Evolutionary conservation across 2,888 invertebrate species (phyloP).

Genomic region (Callimorpha dominula): DNA sequence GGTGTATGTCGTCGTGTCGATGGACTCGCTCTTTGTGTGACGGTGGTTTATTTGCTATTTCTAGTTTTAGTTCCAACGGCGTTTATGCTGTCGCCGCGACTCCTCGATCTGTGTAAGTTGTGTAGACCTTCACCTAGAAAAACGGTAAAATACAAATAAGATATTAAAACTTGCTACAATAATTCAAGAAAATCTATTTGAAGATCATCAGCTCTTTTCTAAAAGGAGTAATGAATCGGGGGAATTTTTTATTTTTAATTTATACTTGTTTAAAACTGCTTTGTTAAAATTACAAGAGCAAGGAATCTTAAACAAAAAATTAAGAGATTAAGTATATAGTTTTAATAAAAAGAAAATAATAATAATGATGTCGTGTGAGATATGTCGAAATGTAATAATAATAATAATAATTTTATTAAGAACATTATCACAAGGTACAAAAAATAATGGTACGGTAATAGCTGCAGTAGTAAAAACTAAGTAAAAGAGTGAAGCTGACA

Average conservation of each 20-base stretch:
- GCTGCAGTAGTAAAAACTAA: too few species aligned
- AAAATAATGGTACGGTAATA: too few species aligned
- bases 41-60: conserved; percentile 73
- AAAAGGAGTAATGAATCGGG: neutral
- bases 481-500: neutral
- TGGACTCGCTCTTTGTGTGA: conserved; percentile 30
- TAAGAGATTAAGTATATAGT: too few species aligned
- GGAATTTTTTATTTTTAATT: neutral
- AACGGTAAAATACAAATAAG: neutral
- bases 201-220: neutral
- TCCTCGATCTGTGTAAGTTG: conserved; percentile 92
- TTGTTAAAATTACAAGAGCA: neutral
- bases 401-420: too few species aligned
- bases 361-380: too few species aligned
- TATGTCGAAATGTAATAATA: too few species aligned
- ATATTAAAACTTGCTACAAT: too few species aligned
- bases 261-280: neutral
- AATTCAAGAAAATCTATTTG: neutral
- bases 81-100: conserved; percentile 93
- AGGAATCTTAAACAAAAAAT: neutral
- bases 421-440: too few species aligned
- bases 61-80: conserved; percentile 88
- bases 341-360: too few species aligned
- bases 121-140: conserved; percentile 88
- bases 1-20: conserved; percentile 44